Evolutionary conservation across 2,888 invertebrate species (phyloP).

Genomic region (Calliopum simillimum): DNA sequence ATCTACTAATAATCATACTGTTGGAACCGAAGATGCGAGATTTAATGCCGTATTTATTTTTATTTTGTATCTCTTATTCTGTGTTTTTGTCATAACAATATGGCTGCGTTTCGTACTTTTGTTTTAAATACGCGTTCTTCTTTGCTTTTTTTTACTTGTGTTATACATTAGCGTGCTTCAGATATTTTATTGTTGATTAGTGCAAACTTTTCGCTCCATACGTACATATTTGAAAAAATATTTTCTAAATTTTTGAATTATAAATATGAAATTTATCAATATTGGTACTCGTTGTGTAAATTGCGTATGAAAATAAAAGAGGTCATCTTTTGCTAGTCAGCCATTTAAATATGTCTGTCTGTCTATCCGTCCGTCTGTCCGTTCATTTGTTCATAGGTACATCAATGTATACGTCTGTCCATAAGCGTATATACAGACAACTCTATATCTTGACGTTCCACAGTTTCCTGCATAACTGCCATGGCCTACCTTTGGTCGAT

Average conservation of each 20-base stretch:
- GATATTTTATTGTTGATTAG: too few species aligned
- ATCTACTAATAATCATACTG: background rate
- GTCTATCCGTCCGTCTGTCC: background rate
- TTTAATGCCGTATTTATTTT: conserved; percentile 23
- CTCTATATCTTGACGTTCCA: too few species aligned
- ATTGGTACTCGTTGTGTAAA: background rate
- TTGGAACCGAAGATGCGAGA: conserved; percentile 21
- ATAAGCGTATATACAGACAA: background rate
- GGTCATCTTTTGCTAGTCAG: background rate
- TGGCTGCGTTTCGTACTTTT: conserved; percentile 30
- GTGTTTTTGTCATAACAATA: conserved; percentile 31
- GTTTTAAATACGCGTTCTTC: conserved; percentile 2
- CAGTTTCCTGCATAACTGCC: background rate
- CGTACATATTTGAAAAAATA: too few species aligned
- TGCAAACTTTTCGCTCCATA: too few species aligned
- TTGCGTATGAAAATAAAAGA: conserved; percentile 2
- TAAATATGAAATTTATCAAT: too few species aligned
- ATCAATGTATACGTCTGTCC: background rate
- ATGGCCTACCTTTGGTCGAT: conserved; percentile 6
- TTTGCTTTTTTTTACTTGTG: background rate
- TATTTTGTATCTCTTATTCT: conserved; percentile 14
- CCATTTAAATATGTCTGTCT: background rate
- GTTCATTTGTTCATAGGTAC: background rate
- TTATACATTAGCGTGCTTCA: too few species aligned
- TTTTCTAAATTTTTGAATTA: too few species aligned